These are phyloP conservation scores for Cyrtonyx montezumae DNA, from an alignment of 2,113 vertebrate genomes.

Conservation along the genomic window DNA sequence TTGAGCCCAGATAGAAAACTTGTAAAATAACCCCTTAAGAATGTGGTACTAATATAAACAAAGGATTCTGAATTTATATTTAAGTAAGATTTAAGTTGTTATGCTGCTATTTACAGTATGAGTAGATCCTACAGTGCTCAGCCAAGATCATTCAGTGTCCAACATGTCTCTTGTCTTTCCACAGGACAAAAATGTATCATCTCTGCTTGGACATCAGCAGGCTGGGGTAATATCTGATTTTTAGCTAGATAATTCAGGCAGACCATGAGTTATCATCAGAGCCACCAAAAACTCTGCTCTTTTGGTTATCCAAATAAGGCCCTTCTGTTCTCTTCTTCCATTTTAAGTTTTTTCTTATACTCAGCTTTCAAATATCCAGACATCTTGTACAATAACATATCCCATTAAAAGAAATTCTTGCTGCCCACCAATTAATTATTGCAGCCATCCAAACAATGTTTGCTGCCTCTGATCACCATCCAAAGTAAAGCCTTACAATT, in stretches of 20 bases:
- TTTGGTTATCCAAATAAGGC: background rate
- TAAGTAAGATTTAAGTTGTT: background rate
- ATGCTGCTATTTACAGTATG: background rate
- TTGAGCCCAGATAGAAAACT: background rate
- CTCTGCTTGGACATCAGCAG: background rate
- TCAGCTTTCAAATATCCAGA: background rate
- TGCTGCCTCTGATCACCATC: background rate
- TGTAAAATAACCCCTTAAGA: background rate
- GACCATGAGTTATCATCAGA: background rate
- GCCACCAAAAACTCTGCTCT: background rate
- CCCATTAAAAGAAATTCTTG: background rate
- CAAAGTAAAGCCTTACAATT: background rate
- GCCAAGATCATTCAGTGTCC: background rate
- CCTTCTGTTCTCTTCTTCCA: background rate
- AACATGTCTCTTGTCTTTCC: background rate
- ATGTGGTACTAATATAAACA: background rate
- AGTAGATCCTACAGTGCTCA: background rate
- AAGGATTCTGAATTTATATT: background rate
- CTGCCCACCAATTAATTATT: background rate
- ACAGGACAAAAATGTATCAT: background rate
- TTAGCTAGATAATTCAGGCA: background rate
- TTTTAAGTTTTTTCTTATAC: background rate
- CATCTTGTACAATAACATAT: background rate
- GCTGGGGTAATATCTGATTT: background rate
- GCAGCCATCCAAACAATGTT: background rate